Base-by-base conservation (phyloP, 2,888 invertebrate species). In the Fragum fragum region DNA sequence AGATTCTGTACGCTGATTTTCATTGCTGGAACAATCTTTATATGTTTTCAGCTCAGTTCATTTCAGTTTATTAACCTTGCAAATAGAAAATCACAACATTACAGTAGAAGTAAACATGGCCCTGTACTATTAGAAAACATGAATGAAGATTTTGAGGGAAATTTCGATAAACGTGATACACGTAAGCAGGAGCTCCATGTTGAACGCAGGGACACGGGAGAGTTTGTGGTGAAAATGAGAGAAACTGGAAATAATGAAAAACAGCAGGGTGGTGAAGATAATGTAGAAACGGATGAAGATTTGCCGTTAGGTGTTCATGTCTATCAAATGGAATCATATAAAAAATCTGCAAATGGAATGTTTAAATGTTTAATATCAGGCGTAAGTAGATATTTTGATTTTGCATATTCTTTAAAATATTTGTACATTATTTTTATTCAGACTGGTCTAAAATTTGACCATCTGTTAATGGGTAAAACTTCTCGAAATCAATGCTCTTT, bases 351-450 rank as follows among this genome's bases (percentile, higher is more conserved):
- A n/a, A 39, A 85, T 52, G 81, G 86, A 32, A 83, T 75, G 72
- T 92, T 92, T 76, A 82, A 78, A 32, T 92, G 92, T 84, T 73
- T 90, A 11, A 39, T 89, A 9, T 87, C 90, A 7, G 85, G 88
- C 83, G 90, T 90, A 77, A 70, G 71, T 29, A 21, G 32, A 3
- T 36, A 36, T 36, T 36, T 36, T n/a, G n/a, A n/a, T n/a, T n/a
- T n/a, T n/a, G n/a, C n/a, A n/a, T n/a, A n/a, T n/a, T n/a, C n/a
- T n/a, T n/a, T n/a, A n/a, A n/a, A n/a, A n/a, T n/a, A n/a, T n/a
- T n/a, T n/a, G n/a, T n/a, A n/a, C n/a, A n/a, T n/a, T n/a, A n/a
- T n/a, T n/a, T n/a, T n/a, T n/a, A n/a, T n/a, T n/a, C n/a, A n/a
- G n/a, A n/a, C n/a, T n/a, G n/a, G n/a, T n/a, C n/a, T n/a, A n/a